Evolutionary conservation across 1,140 invertebrate genomes (phyloP), one percentile per base, ranked within the genome.

Genomic region (Drosophila ambigua): DNA sequence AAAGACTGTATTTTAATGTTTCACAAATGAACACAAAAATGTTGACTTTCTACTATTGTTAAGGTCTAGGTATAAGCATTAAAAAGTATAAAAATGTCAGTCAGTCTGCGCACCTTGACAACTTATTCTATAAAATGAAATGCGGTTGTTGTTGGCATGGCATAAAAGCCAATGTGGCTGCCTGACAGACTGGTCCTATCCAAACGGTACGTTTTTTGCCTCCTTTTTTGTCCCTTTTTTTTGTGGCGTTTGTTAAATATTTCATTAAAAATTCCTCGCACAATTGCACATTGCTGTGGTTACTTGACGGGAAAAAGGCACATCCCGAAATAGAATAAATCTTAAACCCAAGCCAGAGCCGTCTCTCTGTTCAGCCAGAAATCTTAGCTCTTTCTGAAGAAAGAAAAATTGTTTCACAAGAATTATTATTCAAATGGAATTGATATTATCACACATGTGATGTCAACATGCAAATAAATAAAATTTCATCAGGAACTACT

Each of bases 191-290:
- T 48, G 50, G 31, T 41, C 41, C 35, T 39, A 39, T 39, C 35
- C 35, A 39, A 39, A 39, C 35, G 16, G 13, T 39, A 64, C 28
- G 46, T 46, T 24, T 31, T 57, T 44, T 60, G 45, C 16, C 39
- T 7, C 24, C 46, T 50, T 46, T 45, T 58, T 41, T 39, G 52
- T 20, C 28, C 9, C 16, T 50, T 20, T 46, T 20, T 39, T 61
- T 53, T 28, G 35, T 16, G 53, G 46, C 16, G 59, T 71, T 62
- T 68, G 52, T 62, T 60, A 65, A 77, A 68, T 69, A 63, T 73
- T 85, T 85, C 77, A 85, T 77, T 84, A 73, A 68, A 85, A 77
- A 84, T 84, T 85, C 67, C 51, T 60, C 6, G 43, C 77, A 72
- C 76, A 83, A 68, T 58, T 76, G 51, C 62, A 76, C 61, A 79